phyloP scores from a whole-genome alignment of 2,797 vertebrate genomes.

The Notolabrus celidotus region DNA sequence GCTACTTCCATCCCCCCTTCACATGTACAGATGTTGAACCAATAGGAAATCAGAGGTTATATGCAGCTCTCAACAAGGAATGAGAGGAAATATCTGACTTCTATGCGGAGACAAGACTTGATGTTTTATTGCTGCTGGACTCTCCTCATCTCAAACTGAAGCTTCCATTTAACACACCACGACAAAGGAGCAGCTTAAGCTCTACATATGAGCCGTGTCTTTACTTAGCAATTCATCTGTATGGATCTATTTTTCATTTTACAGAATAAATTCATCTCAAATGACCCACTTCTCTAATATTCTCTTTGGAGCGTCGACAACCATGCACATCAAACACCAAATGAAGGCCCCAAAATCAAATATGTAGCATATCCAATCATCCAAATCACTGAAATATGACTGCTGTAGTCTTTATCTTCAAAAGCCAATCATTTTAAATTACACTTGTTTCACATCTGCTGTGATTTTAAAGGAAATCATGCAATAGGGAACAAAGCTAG shows the following conservation, averaged over 20 bases:
- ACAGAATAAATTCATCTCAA: slow-evolving; percentile 44
- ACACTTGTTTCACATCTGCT: slow-evolving; percentile 22
- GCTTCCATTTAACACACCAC: slow-evolving; percentile 28
- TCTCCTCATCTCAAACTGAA: slow-evolving; percentile 30
- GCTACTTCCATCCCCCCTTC: slow-evolving; percentile 47
- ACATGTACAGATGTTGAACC: slow-evolving; percentile 40
- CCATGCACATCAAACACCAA: slow-evolving; percentile 40
- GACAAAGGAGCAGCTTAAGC: slow-evolving; percentile 40
- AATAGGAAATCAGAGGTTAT: slow-evolving; percentile 52
- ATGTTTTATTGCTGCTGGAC: slow-evolving; percentile 47
- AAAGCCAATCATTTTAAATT: slow-evolving; percentile 28
- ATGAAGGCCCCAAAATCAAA: slow-evolving; percentile 51
- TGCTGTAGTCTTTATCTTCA: slow-evolving; percentile 27
- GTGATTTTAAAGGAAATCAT: slow-evolving; percentile 6
- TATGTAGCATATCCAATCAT: slow-evolving; percentile 31
- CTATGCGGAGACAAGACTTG: slow-evolving; percentile 22
- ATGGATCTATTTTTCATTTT: slow-evolving; percentile 60
- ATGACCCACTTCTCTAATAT: slow-evolving; percentile 59
- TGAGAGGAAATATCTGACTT: slow-evolving; percentile 35
- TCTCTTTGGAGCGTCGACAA: slow-evolving; percentile 58
- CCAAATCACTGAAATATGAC: slow-evolving; percentile 40
- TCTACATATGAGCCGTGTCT: slow-evolving; percentile 26
- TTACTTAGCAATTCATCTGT: slow-evolving; percentile 47
- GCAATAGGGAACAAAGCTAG: slow-evolving; percentile 4
- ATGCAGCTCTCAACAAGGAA: slow-evolving; percentile 37